A percentile compares a stretch with the other conserved stretches of the same genome.
These are phyloP conservation scores for Meloidogyne floridensis DNA, from an alignment of 1,140 invertebrate genomes.

Conservation along the genomic window DNA sequence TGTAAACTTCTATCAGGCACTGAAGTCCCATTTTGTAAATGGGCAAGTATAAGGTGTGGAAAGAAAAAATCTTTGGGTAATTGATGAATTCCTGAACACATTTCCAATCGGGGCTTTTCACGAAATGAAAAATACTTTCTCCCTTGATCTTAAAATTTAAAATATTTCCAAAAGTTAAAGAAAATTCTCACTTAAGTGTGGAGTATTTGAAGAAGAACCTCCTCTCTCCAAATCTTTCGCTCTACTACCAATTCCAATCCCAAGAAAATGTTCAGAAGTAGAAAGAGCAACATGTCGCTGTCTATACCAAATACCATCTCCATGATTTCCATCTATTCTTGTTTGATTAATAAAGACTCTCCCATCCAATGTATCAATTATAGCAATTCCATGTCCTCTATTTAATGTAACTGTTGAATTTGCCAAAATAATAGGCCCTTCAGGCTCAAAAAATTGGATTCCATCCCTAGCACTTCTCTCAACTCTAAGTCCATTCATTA, in stretches of 20 bases:
- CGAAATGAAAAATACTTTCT: not conserved
- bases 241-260: conserved; percentile 21
- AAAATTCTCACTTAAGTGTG: not conserved
- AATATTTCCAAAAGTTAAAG: not conserved
- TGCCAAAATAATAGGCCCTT: conserved; percentile 60
- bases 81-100: conserved; percentile 50
- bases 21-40: conserved; percentile 59
- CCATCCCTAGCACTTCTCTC: conserved; percentile 61
- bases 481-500: conserved; percentile 64
- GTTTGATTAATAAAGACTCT: conserved; percentile 61
- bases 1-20: conserved; percentile 45
- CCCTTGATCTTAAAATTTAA: not conserved
- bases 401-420: conserved; percentile 59
- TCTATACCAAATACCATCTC: conserved; percentile 61
- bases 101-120: conserved; percentile 59
- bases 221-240: not conserved
- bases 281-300: conserved; percentile 43
- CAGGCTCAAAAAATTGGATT: conserved; percentile 56
- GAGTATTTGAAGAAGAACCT: not conserved
- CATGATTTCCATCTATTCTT: conserved; percentile 55
- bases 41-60: conserved; percentile 55
- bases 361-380: conserved; percentile 63
- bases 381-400: conserved; percentile 61
- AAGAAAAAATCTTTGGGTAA: conserved; percentile 52
- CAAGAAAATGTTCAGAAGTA: conserved; percentile 36